phyloP scores from a whole-genome alignment of 2,888 invertebrate species.

The Drosophila melanosoma region DNA sequence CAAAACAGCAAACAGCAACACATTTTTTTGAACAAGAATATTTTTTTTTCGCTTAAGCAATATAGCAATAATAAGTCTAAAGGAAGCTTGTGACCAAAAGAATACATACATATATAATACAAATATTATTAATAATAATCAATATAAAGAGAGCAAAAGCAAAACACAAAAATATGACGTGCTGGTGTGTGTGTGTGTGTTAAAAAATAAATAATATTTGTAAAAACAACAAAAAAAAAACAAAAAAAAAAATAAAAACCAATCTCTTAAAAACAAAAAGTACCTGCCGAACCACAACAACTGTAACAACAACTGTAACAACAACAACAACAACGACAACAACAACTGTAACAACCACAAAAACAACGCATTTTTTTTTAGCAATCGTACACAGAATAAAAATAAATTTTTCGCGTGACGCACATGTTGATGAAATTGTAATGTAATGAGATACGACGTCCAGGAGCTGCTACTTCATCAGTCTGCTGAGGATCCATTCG shows the following conservation, averaged over 20 bases:
- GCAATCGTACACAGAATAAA: conserved; percentile 1
- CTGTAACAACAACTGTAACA: background rate
- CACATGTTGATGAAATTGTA: conserved; percentile 81
- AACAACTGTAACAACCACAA: conserved; percentile 1
- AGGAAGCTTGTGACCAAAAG: conserved; percentile 27
- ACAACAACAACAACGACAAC: background rate
- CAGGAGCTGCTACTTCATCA: conserved; percentile 85
- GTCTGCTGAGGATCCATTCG: conserved; percentile 86
- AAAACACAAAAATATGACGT: conserved; percentile 9
- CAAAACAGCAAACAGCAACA: conserved; percentile 58
- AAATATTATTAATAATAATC: conserved; percentile 3
- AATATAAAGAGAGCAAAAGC: conserved; percentile 12
- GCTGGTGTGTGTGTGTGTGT: conserved; percentile 33
- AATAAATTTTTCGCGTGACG: conserved; percentile 63
- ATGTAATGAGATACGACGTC: conserved; percentile 86
- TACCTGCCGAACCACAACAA: conserved; percentile 39
- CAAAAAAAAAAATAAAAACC: conserved; percentile 8
- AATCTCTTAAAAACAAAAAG: conserved; percentile 24
- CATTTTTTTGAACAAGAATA: conserved; percentile 24
- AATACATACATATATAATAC: conserved; percentile 6
- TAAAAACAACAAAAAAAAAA: conserved; percentile 1
- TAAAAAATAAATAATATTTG: conserved; percentile 8
- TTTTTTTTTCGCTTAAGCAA: conserved; percentile 13
- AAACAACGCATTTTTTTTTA: background rate
- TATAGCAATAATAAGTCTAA: conserved; percentile 21